Percentiles rank a stretch among this genome's conserved stretches.
These are phyloP conservation scores for Trichomalopsis sarcophagae DNA, from an alignment of 1,140 invertebrate genomes.

Conservation along the genomic window DNA sequence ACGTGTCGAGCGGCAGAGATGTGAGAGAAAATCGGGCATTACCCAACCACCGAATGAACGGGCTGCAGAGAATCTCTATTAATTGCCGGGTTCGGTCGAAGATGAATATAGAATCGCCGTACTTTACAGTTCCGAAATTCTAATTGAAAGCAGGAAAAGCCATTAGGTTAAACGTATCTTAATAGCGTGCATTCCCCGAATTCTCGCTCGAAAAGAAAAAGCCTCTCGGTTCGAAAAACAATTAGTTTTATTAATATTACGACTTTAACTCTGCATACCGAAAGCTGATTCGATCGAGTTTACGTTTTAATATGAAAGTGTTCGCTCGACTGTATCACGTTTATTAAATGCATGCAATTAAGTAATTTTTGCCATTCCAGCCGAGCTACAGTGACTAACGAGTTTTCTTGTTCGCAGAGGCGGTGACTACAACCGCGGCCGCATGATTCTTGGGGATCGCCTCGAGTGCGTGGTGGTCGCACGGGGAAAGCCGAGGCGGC, in stretches of 20 bases:
- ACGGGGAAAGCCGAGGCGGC: slow-evolving; percentile 8
- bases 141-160: background rate
- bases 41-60: background rate
- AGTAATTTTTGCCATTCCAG: background rate
- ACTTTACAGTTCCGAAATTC: background rate
- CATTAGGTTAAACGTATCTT: background rate
- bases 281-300: too few species aligned
- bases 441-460: background rate
- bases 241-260: too few species aligned
- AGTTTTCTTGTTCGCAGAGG: background rate
- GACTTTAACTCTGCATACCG: too few species aligned
- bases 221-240: too few species aligned
- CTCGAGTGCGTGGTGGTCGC: slow-evolving; percentile 21
- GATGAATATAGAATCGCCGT: background rate
- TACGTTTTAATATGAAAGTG: too few species aligned
- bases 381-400: background rate
- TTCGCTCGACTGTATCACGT: too few species aligned
- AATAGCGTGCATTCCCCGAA: background rate
- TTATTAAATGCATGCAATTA: background rate
- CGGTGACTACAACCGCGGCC: background rate
- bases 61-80: background rate
- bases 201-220: background rate
- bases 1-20: background rate
- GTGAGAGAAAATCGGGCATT: background rate
- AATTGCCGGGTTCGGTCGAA: background rate